Evolutionary conservation across 2,797 vertebrate genomes (phyloP).

Genomic region (Geotrypetes seraphini): DNA sequence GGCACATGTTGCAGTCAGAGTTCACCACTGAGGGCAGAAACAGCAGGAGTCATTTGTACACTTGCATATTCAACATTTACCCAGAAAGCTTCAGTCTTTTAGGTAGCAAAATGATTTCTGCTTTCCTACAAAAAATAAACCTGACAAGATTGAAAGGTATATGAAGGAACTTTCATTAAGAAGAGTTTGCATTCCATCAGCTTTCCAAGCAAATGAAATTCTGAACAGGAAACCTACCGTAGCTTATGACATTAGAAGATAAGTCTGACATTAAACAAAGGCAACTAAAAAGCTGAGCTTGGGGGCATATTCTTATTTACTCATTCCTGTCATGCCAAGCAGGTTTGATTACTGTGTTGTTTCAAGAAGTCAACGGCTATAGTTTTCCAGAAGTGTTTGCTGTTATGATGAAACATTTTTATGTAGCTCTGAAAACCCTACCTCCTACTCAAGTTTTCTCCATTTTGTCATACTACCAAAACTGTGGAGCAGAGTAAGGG

Average conservation of each 20-base stretch:
- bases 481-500: too few relatives aligned
- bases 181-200: conserved; percentile 13
- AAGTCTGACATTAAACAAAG: neutral
- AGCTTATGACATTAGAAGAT: conserved; percentile 1
- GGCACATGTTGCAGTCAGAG: conserved; percentile 23
- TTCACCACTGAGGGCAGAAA: conserved; percentile 12
- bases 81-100: conserved; percentile 26
- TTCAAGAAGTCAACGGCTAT: too few relatives aligned
- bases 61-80: conserved; percentile 25
- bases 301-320: neutral
- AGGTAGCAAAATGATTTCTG: conserved; percentile 23
- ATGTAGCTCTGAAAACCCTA: too few relatives aligned
- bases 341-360: too few relatives aligned
- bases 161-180: conserved; percentile 20
- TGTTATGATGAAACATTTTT: too few relatives aligned
- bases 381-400: too few relatives aligned
- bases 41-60: conserved; percentile 35
- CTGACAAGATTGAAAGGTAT: conserved; percentile 22
- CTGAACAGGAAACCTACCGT: neutral
- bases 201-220: conserved; percentile 4
- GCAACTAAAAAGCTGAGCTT: neutral
- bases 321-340: too few relatives aligned
- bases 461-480: too few relatives aligned
- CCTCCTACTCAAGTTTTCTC: too few relatives aligned
- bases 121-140: conserved; percentile 24